Percentiles rank a stretch among this genome's conserved stretches.
Evolutionary conservation across 2,888 invertebrate genomes (phyloP).

Genomic region (Ptilodon capucinus): DNA sequence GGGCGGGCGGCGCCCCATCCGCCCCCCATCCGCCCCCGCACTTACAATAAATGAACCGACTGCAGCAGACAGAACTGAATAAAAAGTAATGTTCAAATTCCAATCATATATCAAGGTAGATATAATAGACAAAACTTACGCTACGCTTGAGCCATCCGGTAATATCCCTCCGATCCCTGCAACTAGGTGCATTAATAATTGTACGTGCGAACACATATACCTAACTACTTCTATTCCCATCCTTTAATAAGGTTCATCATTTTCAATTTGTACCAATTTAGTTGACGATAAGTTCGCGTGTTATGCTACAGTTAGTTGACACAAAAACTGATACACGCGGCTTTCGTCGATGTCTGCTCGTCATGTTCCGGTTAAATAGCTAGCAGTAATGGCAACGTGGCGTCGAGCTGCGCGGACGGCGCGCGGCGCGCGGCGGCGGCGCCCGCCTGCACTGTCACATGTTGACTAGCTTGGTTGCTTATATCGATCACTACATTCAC

Average conservation of each 20-base stretch:
- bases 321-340: conserved; percentile 48
- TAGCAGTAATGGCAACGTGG: conserved; percentile 73
- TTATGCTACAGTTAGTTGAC: conserved; percentile 27
- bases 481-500: conserved; percentile 66
- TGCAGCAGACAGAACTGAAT: conserved; percentile 33
- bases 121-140: conserved; percentile 43
- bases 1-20: conserved; percentile 8
- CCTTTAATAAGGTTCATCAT: conserved; percentile 54
- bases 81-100: conserved; percentile 15
- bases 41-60: conserved; percentile 38
- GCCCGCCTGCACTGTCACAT: conserved; percentile 54
- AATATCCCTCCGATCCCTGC: conserved; percentile 34
- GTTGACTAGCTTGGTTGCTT: conserved; percentile 79
- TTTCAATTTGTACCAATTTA: conserved; percentile 72
- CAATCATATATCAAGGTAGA: conserved; percentile 13
- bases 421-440: no score
- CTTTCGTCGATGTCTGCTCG: conserved; percentile 44
- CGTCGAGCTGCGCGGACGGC: conserved; percentile 41
- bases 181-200: conserved; percentile 60
- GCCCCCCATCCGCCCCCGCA: conserved; percentile 15
- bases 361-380: conserved; percentile 54
- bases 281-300: conserved; percentile 35
- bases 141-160: conserved; percentile 51
- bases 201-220: conserved; percentile 68
- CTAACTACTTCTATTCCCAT: conserved; percentile 58